These are phyloP conservation scores for Linnaemya tessellans DNA, from an alignment of 2,888 invertebrate genomes.

Conservation along the genomic window DNA sequence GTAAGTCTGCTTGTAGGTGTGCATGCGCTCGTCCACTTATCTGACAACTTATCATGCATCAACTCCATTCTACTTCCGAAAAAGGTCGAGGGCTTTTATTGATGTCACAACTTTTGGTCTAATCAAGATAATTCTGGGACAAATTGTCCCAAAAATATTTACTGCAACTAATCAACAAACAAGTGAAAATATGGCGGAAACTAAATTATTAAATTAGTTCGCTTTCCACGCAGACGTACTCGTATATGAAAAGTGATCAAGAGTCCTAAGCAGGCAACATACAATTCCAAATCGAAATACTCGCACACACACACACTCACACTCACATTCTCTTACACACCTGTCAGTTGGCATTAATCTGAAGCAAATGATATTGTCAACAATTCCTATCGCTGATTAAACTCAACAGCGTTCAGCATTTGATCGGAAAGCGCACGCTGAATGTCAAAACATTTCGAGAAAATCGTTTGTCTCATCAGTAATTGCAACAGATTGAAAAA, in stretches of 20 bases:
- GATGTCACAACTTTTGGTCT: too few relatives aligned
- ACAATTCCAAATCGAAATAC: background rate
- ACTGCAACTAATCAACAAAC: too few relatives aligned
- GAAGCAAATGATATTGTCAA: constrained; percentile 71
- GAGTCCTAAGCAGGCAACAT: background rate
- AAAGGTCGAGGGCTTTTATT: too few relatives aligned
- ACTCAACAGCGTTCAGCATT: constrained; percentile 71
- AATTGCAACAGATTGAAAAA: constrained; percentile 67
- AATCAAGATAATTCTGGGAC: too few relatives aligned
- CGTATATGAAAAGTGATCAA: too few relatives aligned
- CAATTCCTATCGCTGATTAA: constrained; percentile 69
- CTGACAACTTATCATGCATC: too few relatives aligned
- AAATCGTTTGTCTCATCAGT: constrained; percentile 68
- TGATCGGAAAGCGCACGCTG: constrained; percentile 66
- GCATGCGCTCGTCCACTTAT: too few relatives aligned
- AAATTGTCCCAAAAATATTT: too few relatives aligned
- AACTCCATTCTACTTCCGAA: too few relatives aligned
- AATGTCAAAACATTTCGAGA: constrained; percentile 69
- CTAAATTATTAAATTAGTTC: too few relatives aligned
- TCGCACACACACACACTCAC: constrained; percentile 1
- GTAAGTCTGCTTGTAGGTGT: background rate
- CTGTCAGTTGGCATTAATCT: constrained; percentile 69
- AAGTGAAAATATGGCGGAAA: too few relatives aligned
- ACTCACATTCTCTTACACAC: constrained; percentile 17
- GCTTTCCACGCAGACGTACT: too few relatives aligned